Conservation (phyloP, 1,140 invertebrate species). For the Rhyacophila brunnea region DNA sequence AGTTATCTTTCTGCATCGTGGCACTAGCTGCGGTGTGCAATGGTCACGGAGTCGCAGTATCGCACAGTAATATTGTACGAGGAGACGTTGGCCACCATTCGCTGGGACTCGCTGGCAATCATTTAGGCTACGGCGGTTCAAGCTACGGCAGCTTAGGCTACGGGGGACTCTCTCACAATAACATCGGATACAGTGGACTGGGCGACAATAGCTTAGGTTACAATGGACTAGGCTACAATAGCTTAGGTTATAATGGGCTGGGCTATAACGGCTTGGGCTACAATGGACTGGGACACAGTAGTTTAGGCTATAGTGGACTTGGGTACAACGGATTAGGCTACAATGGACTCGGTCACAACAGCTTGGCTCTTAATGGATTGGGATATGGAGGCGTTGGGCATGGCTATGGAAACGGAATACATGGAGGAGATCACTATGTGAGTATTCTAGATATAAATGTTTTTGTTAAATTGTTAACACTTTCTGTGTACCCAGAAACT, state of each 20-base stretch:
- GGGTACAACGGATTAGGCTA: too few relatives aligned
- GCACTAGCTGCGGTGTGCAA: not conserved
- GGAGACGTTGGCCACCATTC: not conserved
- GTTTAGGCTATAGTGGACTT: too few relatives aligned
- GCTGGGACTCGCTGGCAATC: not conserved
- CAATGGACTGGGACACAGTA: not conserved
- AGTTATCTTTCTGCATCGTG: not conserved
- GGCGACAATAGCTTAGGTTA: not conserved
- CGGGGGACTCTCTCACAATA: too few relatives aligned
- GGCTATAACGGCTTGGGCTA: not conserved
- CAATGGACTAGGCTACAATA: not conserved
- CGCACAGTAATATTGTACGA: constrained; percentile 5
- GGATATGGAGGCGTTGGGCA: not conserved
- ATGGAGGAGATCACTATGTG: not conserved
- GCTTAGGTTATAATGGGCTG: not conserved
- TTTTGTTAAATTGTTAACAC: too few relatives aligned
- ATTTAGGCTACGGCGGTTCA: not conserved
- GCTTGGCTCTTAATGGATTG: too few relatives aligned
- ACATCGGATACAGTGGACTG: not conserved
- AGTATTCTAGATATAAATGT: too few relatives aligned
- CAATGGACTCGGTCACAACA: too few relatives aligned
- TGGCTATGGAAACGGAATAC: not conserved
- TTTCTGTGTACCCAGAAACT: too few relatives aligned
- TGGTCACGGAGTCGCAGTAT: not conserved
- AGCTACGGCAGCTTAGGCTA: not conserved